Conservation (phyloP, 2,888 invertebrate genomes). For the Drymonia ruficornis region DNA sequence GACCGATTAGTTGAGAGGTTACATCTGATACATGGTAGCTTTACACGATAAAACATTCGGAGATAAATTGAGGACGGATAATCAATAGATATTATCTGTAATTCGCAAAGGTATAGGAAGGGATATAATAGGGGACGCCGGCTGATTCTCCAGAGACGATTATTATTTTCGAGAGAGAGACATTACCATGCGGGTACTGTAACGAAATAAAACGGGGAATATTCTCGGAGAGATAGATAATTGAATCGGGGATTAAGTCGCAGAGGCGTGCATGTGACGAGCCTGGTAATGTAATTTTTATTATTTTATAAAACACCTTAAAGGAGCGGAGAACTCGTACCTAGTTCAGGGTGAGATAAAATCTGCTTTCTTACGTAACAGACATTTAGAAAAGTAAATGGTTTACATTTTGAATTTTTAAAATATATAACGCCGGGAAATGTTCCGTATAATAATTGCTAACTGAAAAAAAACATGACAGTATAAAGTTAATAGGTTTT, state of each 20-base stretch:
- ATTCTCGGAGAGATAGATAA: slow-evolving; percentile 56
- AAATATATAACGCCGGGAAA: too few relatives aligned
- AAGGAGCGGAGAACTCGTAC: background rate
- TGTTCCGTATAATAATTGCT: too few relatives aligned
- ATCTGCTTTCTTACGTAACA: background rate
- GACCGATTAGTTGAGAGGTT: too few relatives aligned
- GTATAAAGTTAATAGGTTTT: too few relatives aligned
- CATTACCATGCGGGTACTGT: slow-evolving; percentile 62
- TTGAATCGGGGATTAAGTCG: slow-evolving; percentile 59
- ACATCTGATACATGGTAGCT: too few relatives aligned
- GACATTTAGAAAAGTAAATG: background rate
- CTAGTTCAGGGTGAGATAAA: background rate
- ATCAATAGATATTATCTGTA: slow-evolving; percentile 43
- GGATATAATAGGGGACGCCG: slow-evolving; percentile 45
- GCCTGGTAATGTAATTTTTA: slow-evolving; percentile 42
- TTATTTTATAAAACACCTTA: slow-evolving; percentile 21
- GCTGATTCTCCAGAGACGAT: slow-evolving; percentile 53
- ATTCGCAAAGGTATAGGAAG: slow-evolving; percentile 39
- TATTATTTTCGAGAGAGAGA: slow-evolving; percentile 62
- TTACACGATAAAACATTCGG: slow-evolving; percentile 28
- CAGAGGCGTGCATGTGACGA: slow-evolving; percentile 48
- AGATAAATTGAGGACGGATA: slow-evolving; percentile 21
- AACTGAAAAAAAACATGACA: too few relatives aligned
- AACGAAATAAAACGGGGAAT: slow-evolving; percentile 59
- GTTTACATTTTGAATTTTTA: too few relatives aligned